Evolutionary conservation across 2,113 vertebrate species (phyloP).

Genomic region (Candoia aspera): DNA sequence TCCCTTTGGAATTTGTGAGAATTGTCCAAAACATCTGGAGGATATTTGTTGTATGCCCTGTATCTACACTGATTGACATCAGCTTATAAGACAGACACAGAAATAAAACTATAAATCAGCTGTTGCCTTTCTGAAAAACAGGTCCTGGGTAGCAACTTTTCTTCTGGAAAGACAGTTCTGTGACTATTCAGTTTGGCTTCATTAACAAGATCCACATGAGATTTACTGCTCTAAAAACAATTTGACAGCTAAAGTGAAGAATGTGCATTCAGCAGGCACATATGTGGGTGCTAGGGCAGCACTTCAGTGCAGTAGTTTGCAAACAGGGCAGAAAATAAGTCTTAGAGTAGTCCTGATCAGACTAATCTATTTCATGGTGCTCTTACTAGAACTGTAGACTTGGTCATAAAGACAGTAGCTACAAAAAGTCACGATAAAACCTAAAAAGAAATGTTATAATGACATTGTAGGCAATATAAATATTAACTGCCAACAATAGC

Average conservation of each 20-base stretch:
- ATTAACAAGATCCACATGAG: neutral
- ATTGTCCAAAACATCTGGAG: neutral
- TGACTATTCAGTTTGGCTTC: neutral
- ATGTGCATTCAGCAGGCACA: neutral
- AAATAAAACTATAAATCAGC: neutral
- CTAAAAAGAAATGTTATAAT: conserved; percentile 63
- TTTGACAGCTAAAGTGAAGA: neutral
- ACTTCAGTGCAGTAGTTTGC: neutral
- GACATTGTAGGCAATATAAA: conserved; percentile 62
- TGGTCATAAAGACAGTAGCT: conserved; percentile 45
- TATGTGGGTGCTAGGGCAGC: neutral
- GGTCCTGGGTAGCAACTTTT: neutral
- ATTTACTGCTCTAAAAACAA: neutral
- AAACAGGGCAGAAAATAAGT: neutral
- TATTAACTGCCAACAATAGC: conserved; percentile 60
- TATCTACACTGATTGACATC: neutral
- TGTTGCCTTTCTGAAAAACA: neutral
- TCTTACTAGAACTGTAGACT: conserved; percentile 30
- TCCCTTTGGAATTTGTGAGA: neutral
- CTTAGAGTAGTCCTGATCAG: neutral
- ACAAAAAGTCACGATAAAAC: conserved; percentile 1
- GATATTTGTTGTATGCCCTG: neutral
- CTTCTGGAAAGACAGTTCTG: neutral
- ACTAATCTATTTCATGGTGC: conserved; percentile 4
- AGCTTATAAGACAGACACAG: neutral